Percentiles rank a stretch among this genome's conserved stretches.
phyloP scores from a whole-genome alignment of 2,113 vertebrate genomes.

The Urocolius indicus region DNA sequence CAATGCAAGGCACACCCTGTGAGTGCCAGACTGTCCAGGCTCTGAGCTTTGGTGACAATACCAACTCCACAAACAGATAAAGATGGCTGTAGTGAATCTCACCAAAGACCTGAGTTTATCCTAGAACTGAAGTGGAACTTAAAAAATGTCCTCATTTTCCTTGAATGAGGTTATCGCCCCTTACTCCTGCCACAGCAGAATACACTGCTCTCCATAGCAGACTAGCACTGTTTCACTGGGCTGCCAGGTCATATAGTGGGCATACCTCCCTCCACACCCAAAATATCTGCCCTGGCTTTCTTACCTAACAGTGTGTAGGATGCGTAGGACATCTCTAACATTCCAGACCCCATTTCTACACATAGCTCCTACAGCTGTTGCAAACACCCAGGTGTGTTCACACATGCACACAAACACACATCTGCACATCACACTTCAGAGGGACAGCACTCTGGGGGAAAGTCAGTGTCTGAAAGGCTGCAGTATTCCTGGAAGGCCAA shows the following conservation, averaged over 20 bases:
- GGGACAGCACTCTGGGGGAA: background rate
- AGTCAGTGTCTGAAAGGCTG: background rate
- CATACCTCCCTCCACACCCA: background rate
- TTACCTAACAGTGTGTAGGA: background rate
- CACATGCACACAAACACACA: background rate
- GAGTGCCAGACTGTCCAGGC: background rate
- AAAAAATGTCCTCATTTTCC: background rate
- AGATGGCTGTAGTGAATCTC: background rate
- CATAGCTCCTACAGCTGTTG: background rate
- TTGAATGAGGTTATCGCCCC: background rate
- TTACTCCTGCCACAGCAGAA: background rate
- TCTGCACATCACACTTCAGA: background rate
- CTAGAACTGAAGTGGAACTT: background rate
- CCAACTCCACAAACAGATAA: background rate
- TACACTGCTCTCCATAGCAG: too few species aligned
- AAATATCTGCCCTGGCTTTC: background rate
- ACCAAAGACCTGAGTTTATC: background rate
- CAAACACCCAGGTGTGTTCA: background rate
- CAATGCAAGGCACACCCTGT: background rate
- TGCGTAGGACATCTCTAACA: background rate
- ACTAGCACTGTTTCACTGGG: background rate
- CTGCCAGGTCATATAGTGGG: background rate
- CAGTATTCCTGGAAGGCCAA: background rate
- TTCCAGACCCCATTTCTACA: background rate
- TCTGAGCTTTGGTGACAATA: background rate